Conservation (phyloP, 64 coral and sea anemone genomes). For the Porites lutea region DNA sequence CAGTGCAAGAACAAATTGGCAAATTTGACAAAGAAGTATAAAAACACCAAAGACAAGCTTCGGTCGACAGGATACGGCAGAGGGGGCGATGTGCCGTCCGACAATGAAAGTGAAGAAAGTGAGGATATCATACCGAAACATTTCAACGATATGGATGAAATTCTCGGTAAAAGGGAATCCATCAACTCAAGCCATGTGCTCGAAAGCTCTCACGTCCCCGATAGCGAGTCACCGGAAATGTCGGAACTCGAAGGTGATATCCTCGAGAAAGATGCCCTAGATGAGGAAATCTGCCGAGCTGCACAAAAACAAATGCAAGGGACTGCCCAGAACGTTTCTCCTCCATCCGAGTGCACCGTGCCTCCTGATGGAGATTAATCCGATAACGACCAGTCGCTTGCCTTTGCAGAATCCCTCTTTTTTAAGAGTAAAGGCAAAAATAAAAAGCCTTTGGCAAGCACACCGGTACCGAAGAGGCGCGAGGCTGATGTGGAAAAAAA, state of each 20-base stretch:
- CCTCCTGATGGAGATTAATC: slow-evolving; percentile 50
- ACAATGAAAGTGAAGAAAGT: slow-evolving; percentile 45
- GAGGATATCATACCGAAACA: slow-evolving; percentile 25
- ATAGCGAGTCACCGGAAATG: background rate
- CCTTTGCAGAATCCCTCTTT: slow-evolving; percentile 42
- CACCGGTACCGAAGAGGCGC: slow-evolving; percentile 11
- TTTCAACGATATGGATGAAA: slow-evolving; percentile 60
- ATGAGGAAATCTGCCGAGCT: slow-evolving; percentile 22
- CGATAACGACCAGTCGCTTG: slow-evolving; percentile 40
- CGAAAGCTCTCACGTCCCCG: slow-evolving; percentile 17
- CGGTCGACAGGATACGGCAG: slow-evolving; percentile 34
- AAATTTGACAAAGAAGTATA: slow-evolving; percentile 45
- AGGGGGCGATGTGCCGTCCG: slow-evolving; percentile 48
- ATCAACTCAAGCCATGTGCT: slow-evolving; percentile 47
- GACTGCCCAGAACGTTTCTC: slow-evolving; percentile 17
- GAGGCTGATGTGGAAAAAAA: slow-evolving; percentile 30
- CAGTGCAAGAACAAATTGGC: slow-evolving; percentile 45
- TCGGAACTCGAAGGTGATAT: slow-evolving; percentile 35
- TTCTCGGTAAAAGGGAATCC: slow-evolving; percentile 60
- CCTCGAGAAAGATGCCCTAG: slow-evolving; percentile 33
- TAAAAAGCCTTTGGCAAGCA: slow-evolving; percentile 59
- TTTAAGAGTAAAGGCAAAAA: slow-evolving; percentile 61
- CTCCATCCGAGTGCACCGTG: slow-evolving; percentile 30
- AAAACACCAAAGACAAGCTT: slow-evolving; percentile 50
- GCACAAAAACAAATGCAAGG: slow-evolving; percentile 24